Conservation (phyloP, 2,113 vertebrate genomes). For the Argyrosomus japonicus region DNA sequence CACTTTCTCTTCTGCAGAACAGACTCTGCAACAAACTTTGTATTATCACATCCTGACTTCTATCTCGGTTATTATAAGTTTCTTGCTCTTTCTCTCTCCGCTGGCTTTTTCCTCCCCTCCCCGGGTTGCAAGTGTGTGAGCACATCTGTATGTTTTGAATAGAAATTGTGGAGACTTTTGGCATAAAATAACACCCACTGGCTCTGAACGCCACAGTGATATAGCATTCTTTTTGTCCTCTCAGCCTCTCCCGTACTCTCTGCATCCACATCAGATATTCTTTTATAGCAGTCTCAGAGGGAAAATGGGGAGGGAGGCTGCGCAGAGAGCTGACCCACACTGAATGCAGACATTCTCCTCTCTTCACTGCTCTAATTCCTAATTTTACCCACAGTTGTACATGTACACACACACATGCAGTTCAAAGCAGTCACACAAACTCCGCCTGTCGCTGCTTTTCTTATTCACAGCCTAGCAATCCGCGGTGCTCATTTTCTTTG, state of each 20-base stretch:
- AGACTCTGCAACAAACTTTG: conserved; percentile 23
- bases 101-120: not conserved
- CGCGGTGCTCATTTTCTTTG: conserved; percentile 13
- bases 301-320: conserved; percentile 65
- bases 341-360: conserved; percentile 59
- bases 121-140: conserved; percentile 1
- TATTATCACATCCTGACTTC: not conserved
- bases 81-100: not conserved
- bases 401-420: conserved; percentile 28
- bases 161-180: conserved; percentile 45
- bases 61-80: conserved; percentile 12
- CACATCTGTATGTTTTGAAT: conserved; percentile 57
- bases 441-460: conserved; percentile 14
- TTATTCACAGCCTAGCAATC: conserved; percentile 19
- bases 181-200: conserved; percentile 70
- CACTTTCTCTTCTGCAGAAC: not conserved
- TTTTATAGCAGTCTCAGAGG: conserved; percentile 75
- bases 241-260: conserved; percentile 60
- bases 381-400: conserved; percentile 61
- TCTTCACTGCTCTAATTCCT: conserved; percentile 67
- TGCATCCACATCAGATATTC: conserved; percentile 81
- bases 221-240: conserved; percentile 81
- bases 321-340: conserved; percentile 70
- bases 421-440: conserved; percentile 17
- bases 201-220: conserved; percentile 70